These are phyloP conservation scores for Halcyon badia DNA, from an alignment of 2,797 vertebrate species.

Conservation along the genomic window DNA sequence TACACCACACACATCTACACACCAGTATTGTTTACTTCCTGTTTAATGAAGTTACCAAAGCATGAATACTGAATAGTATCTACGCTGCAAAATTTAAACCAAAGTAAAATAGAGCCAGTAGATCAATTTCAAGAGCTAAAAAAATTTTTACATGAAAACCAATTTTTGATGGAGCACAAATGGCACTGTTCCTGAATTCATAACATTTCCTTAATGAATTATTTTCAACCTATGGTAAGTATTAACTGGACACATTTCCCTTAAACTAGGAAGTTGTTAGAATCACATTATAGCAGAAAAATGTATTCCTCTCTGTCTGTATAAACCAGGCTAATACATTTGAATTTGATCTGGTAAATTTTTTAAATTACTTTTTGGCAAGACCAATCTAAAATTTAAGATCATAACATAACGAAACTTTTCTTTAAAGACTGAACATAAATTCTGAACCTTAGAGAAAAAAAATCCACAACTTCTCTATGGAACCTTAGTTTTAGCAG, in stretches of 20 bases:
- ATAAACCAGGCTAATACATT: neutral
- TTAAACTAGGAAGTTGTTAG: neutral
- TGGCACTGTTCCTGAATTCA: neutral
- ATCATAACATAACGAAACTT: neutral
- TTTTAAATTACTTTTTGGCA: neutral
- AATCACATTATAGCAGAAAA: neutral
- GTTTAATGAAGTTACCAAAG: neutral
- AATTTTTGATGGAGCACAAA: neutral
- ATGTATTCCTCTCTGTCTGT: neutral
- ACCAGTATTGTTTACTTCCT: neutral
- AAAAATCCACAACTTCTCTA: neutral
- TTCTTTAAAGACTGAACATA: neutral
- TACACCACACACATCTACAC: accelerated
- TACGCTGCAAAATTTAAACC: neutral
- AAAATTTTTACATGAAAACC: neutral
- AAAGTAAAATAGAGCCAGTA: neutral
- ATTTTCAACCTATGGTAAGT: neutral
- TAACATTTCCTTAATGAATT: neutral
- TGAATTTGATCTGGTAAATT: slow-evolving; percentile 1
- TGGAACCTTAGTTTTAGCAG: neutral
- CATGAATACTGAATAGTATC: neutral
- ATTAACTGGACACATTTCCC: neutral
- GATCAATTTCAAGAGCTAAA: neutral
- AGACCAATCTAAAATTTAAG: neutral
- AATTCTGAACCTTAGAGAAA: neutral